Percentiles rank a stretch among this genome's conserved stretches.
Conservation (phyloP, 2,888 invertebrate genomes). For the Hymenopus coronatus region DNA sequence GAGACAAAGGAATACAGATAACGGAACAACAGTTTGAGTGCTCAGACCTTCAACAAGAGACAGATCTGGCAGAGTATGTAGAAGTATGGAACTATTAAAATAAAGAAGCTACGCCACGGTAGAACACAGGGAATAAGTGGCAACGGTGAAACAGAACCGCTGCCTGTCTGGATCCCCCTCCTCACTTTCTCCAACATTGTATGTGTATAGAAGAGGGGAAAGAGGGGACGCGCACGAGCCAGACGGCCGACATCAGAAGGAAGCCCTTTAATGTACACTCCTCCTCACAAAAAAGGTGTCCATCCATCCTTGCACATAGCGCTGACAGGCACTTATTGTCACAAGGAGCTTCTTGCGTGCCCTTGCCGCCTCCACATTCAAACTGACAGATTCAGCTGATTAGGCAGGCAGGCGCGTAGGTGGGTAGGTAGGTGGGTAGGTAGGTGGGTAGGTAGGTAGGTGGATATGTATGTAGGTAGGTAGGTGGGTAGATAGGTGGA, state of each 20-base stretch:
- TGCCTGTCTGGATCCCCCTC: neutral
- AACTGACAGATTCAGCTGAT: too few relatives aligned
- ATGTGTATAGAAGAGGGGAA: neutral
- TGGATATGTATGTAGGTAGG: too few relatives aligned
- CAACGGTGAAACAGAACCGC: neutral
- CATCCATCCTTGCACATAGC: neutral
- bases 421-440: too few relatives aligned
- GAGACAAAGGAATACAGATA: too few relatives aligned
- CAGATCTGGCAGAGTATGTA: too few relatives aligned
- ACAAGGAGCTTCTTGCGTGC: neutral
- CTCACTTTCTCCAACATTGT: neutral
- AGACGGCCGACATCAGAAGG: constrained; percentile 3
- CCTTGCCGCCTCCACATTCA: neutral
- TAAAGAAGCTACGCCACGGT: neutral
- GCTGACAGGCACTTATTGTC: neutral
- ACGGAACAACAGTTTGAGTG: too few relatives aligned
- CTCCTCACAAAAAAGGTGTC: neutral
- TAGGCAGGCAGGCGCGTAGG: too few relatives aligned
- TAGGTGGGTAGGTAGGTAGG: too few relatives aligned
- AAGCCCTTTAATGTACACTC: constrained; percentile 19
- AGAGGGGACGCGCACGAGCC: constrained; percentile 1
- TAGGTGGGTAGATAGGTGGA: too few relatives aligned
- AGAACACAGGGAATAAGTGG: neutral
- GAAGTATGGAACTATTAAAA: neutral
- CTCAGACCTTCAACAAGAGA: too few relatives aligned